A percentile compares a stretch with the other conserved stretches of the same genome.
phyloP scores from a whole-genome alignment of 2,797 vertebrate genomes.

The Rhodeus uyekii region DNA sequence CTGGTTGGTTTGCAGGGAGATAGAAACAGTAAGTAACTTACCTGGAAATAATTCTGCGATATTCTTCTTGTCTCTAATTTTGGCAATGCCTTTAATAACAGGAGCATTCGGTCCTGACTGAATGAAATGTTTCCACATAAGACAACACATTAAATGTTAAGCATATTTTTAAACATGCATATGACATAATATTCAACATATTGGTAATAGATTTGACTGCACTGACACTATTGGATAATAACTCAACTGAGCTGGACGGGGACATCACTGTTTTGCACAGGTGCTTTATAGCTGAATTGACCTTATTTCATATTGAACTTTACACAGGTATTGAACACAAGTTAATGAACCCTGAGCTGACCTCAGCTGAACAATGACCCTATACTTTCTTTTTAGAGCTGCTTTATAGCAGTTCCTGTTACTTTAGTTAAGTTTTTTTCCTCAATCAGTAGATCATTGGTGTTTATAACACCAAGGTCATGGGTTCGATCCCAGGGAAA shows the following conservation, averaged over 20 bases:
- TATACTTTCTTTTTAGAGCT: background rate
- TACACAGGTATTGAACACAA: background rate
- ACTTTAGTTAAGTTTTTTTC: too few relatives aligned
- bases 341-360: background rate
- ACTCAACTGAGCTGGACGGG: background rate
- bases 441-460: too few relatives aligned
- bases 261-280: background rate
- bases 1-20: slow-evolving; percentile 55
- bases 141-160: background rate
- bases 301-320: background rate
- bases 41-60: slow-evolving; percentile 64
- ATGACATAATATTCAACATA: background rate
- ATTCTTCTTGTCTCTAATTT: slow-evolving; percentile 68
- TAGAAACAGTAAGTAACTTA: slow-evolving; percentile 67
- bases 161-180: background rate
- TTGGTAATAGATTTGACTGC: background rate
- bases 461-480: too few relatives aligned
- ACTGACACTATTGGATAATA: background rate
- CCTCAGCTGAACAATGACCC: background rate
- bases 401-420: background rate
- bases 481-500: too few relatives aligned
- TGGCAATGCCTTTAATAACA: slow-evolving; percentile 69
- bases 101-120: slow-evolving; percentile 64
- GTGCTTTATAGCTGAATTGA: background rate
- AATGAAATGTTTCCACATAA: background rate